Percentiles rank a stretch among this genome's conserved stretches.
Conservation (phyloP, 2,888 invertebrate genomes). For the Pogonocherus hispidulus region DNA sequence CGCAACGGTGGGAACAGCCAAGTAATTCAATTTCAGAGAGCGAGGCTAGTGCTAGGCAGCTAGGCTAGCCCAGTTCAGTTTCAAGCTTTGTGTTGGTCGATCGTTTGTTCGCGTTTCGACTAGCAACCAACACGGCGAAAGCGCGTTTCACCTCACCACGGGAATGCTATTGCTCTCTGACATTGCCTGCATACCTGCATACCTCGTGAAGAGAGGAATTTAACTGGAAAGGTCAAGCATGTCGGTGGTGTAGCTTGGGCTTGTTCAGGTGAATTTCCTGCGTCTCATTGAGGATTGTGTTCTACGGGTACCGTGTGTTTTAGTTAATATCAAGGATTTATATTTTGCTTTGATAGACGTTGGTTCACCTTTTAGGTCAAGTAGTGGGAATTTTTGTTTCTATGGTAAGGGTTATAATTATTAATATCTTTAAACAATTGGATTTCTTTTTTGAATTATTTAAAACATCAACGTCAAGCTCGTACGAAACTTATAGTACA, state of each 20-base stretch:
- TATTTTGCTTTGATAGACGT: neutral
- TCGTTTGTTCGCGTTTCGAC: neutral
- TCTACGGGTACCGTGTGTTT: neutral
- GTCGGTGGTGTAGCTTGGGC: neutral
- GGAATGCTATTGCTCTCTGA: conserved; percentile 28
- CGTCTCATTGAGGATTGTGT: conserved; percentile 1
- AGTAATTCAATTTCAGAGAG: too few relatives aligned
- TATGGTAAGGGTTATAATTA: neutral
- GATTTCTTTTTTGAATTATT: too few relatives aligned
- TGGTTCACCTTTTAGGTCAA: neutral
- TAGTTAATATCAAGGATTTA: neutral
- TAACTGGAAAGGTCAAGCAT: conserved; percentile 25
- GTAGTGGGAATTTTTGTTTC: neutral
- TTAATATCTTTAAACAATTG: too few relatives aligned
- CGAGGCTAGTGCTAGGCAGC: neutral
- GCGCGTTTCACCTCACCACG: conserved; percentile 7
- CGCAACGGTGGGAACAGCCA: neutral
- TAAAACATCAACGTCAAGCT: too few relatives aligned
- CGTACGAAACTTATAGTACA: too few relatives aligned
- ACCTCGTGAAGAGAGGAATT: conserved; percentile 22
- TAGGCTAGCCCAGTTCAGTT: conserved; percentile 11
- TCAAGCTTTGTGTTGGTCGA: neutral
- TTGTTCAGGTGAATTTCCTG: neutral
- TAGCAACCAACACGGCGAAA: neutral
- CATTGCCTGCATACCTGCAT: conserved; percentile 20